These are phyloP conservation scores for chimpanzee (Pan troglodytes) DNA, from an alignment of 2,113 vertebrate genomes.

Conservation along the genomic window NHGRI_mPanTro3-v2.1_pri NC_072419.2:15452001-15452500, in stretches of 20 bases:
- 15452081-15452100: not conserved
- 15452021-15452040: conserved; percentile 35
- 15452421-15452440: not conserved
- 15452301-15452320: not conserved
- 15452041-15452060: not conserved
- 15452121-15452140: conserved; percentile 51
- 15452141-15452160: not conserved
- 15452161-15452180: not conserved
- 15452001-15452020: not conserved
- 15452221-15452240: not conserved
- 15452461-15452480: conserved; percentile 25
- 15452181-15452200: no score
- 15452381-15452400: not conserved
- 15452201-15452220: not conserved
- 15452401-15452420: not conserved
- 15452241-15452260: not conserved
- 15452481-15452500: not conserved
- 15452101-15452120: not conserved
- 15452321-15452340: not conserved
- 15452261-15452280: not conserved
- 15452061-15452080: not conserved
- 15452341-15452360: not conserved
- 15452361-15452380: not conserved
- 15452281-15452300: not conserved
- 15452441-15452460: conserved; percentile 20